phyloP scores from a whole-genome alignment of 2,797 vertebrate species.

The Peromyscus aztecus region DNA sequence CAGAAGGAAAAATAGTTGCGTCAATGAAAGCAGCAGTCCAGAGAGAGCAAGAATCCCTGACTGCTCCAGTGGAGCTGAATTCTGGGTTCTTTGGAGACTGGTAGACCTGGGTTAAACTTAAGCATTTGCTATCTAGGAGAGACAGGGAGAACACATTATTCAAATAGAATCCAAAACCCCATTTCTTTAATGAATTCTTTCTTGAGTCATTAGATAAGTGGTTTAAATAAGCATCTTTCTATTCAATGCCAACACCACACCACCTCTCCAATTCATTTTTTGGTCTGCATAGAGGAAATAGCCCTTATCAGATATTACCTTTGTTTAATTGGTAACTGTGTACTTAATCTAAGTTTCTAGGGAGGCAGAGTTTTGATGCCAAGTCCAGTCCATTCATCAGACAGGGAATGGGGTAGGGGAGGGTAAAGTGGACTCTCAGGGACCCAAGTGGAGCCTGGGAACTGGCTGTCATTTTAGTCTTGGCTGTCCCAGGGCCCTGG shows the following conservation, averaged over 20 bases:
- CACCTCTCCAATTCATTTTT: conserved; percentile 62
- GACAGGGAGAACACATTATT: conserved; percentile 15
- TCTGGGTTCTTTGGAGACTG: conserved; percentile 40
- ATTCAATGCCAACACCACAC: conserved; percentile 16
- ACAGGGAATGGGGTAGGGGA: conserved; percentile 35
- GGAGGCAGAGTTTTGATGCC: conserved; percentile 56
- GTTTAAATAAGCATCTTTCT: conserved; percentile 58
- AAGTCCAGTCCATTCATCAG: conserved; percentile 58
- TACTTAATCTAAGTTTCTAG: conserved; percentile 69
- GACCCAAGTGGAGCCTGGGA: conserved; percentile 68
- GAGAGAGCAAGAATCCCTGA: conserved; percentile 21
- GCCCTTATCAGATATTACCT: conserved; percentile 69
- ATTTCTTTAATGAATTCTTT: conserved; percentile 60
- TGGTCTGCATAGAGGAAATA: conserved; percentile 66
- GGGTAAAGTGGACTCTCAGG: conserved; percentile 5
- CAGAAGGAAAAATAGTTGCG: conserved; percentile 19
- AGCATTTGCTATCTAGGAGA: conserved; percentile 59
- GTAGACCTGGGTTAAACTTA: conserved; percentile 49
- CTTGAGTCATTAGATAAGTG: conserved; percentile 28
- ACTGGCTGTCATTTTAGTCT: conserved; percentile 71
- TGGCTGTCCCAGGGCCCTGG: conserved; percentile 66
- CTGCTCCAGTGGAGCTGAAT: conserved; percentile 37
- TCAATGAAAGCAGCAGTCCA: conserved; percentile 23
- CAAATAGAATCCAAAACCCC: conserved; percentile 18
- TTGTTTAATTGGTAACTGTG: conserved; percentile 69